phyloP scores from a whole-genome alignment of 2,888 invertebrate genomes.

The Keiferia lycopersicella region DNA sequence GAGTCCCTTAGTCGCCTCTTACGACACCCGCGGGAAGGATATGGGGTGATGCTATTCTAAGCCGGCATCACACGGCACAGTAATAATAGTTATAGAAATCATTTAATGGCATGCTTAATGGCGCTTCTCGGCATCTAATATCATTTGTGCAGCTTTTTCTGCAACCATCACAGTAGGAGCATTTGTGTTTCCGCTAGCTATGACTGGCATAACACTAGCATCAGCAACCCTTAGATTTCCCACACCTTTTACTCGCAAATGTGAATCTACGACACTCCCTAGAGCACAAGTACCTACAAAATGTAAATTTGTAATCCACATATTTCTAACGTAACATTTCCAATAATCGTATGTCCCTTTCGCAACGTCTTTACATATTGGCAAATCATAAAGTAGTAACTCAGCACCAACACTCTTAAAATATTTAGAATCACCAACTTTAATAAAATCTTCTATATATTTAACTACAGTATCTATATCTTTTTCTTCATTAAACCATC shows the following conservation, averaged over 20 bases:
- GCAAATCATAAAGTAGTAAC: constrained; percentile 44
- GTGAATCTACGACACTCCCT: constrained; percentile 65
- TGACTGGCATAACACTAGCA: constrained; percentile 65
- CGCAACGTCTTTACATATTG: constrained; percentile 63
- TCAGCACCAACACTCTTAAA: constrained; percentile 33
- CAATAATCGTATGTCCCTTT: constrained; percentile 83
- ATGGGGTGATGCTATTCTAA: too few relatives aligned
- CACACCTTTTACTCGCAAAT: constrained; percentile 57
- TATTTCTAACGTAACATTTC: constrained; percentile 81
- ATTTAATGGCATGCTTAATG: too few relatives aligned
- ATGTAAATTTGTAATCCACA: constrained; percentile 82
- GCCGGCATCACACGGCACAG: too few relatives aligned
- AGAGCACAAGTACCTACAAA: constrained; percentile 75
- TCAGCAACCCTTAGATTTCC: constrained; percentile 60
- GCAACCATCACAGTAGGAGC: constrained; percentile 72
- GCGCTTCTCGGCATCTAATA: too few relatives aligned
- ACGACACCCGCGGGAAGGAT: too few relatives aligned
- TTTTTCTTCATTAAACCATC: constrained; percentile 31
- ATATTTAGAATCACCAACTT: constrained; percentile 29
- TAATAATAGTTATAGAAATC: too few relatives aligned
- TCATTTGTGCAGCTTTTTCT: constrained; percentile 54
- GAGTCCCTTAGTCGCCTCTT: too few relatives aligned
- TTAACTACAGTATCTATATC: constrained; percentile 30
- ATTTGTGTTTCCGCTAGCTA: constrained; percentile 68
- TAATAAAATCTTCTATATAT: constrained; percentile 29